Evolutionary conservation across 2,888 invertebrate species (phyloP).

Genomic region (Pristionchus entomophagus): DNA sequence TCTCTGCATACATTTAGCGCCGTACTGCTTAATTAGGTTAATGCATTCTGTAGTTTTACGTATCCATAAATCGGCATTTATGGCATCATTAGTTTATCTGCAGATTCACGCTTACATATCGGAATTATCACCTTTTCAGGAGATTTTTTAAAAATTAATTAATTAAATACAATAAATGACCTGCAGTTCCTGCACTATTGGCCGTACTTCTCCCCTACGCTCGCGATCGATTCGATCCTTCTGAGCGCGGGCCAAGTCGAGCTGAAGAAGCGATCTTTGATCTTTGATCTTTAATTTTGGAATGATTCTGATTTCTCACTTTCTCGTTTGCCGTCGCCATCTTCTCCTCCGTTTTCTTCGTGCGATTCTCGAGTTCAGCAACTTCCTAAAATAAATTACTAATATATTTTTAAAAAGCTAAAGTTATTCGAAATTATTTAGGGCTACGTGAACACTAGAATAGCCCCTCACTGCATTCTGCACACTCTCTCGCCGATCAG

Average conservation of each 20-base stretch:
- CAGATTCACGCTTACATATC: no score
- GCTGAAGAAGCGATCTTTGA: neutral
- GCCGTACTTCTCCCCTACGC: constrained; percentile 28
- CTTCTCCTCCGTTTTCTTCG: constrained; percentile 41
- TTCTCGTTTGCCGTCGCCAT: neutral
- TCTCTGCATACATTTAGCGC: no score
- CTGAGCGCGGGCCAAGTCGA: neutral
- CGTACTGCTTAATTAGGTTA: neutral
- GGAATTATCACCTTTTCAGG: no score
- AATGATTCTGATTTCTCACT: neutral
- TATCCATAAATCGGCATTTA: no score
- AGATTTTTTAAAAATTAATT: neutral
- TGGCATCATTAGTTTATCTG: no score
- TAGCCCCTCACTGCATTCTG: no score
- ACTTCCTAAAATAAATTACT: constrained; percentile 1
- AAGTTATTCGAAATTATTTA: neutral
- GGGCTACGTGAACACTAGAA: neutral
- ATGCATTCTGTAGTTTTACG: neutral
- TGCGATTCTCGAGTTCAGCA: constrained; percentile 41
- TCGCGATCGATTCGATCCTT: constrained; percentile 40
- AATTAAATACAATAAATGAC: neutral
- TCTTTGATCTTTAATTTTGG: neutral
- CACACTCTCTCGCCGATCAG: no score
- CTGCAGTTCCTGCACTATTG: constrained; percentile 36
- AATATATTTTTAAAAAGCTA: neutral